Percentiles rank a stretch among this genome's conserved stretches.
Evolutionary conservation across 2,113 vertebrate species (phyloP).

Genomic region (Cyprinodon variegatus): DNA sequence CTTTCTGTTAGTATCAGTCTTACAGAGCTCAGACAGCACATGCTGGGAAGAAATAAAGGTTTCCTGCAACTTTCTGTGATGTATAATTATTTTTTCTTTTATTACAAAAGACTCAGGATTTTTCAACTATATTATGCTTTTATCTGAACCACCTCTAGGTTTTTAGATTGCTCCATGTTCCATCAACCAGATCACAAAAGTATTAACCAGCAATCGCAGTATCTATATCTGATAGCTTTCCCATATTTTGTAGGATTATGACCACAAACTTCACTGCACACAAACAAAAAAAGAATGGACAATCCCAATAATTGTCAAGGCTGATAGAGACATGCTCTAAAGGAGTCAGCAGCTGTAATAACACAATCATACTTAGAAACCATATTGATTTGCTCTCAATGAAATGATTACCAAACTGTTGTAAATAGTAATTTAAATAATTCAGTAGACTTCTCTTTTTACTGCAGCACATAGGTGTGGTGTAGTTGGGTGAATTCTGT

Average conservation of each 20-base stretch:
- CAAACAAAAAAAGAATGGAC: not conserved
- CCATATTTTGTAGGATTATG: not conserved
- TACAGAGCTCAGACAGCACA: constrained; percentile 48
- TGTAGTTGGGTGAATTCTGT: constrained; percentile 5
- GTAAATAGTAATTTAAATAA: constrained; percentile 11
- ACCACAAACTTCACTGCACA: not conserved
- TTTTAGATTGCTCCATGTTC: constrained; percentile 43
- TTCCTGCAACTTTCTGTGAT: constrained; percentile 35
- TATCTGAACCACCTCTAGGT: constrained; percentile 44
- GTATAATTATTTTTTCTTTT: constrained; percentile 40
- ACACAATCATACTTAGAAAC: not conserved
- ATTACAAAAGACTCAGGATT: constrained; percentile 42
- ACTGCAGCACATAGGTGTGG: not conserved
- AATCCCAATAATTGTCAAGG: not conserved
- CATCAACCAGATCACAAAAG: constrained; percentile 49
- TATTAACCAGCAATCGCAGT: constrained; percentile 60
- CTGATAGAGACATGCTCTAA: not conserved
- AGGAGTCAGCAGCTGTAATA: no score
- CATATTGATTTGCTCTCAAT: not conserved
- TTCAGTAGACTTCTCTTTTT: not conserved
- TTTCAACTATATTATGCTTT: constrained; percentile 52
- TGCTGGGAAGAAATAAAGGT: constrained; percentile 23
- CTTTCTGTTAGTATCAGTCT: constrained; percentile 47
- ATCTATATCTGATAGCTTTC: not conserved
- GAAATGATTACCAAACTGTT: constrained; percentile 44